Evolutionary conservation across 2,113 vertebrate genomes (phyloP).

Genomic region (Hippocampus mohnikei): DNA sequence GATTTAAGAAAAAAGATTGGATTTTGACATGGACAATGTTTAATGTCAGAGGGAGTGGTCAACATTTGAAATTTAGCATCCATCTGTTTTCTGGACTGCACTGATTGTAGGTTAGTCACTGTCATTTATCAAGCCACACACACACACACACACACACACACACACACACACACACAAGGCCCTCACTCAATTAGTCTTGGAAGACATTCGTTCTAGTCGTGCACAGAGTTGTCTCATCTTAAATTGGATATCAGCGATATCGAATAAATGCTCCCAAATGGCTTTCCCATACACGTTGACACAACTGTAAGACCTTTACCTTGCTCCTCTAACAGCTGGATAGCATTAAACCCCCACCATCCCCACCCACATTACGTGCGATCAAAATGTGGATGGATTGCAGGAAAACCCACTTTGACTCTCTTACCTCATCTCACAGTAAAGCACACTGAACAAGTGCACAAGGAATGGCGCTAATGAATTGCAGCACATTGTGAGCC

Average conservation of each 20-base stretch:
- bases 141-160: constrained; percentile 1
- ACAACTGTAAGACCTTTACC: constrained; percentile 14
- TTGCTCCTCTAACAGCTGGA: constrained; percentile 30
- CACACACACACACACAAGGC: background rate
- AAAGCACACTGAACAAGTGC: constrained; percentile 24
- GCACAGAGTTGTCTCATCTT: background rate
- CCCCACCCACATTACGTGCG: background rate
- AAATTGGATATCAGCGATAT: background rate
- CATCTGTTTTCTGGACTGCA: background rate
- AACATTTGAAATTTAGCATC: constrained; percentile 5
- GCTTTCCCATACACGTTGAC: constrained; percentile 6
- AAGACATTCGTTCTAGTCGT: background rate
- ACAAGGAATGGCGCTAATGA: constrained; percentile 24
- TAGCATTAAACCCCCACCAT: constrained; percentile 1
- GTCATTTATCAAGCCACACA: constrained; percentile 23
- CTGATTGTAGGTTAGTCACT: constrained; percentile 12
- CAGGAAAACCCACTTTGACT: constrained; percentile 2
- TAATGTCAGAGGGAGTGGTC: background rate
- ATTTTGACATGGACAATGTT: background rate
- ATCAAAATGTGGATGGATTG: constrained; percentile 26
- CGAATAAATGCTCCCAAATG: background rate
- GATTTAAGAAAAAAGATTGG: background rate
- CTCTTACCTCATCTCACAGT: background rate
- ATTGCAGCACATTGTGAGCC: background rate
- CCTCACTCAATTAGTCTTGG: background rate